phyloP scores from a whole-genome alignment of 2,797 vertebrate species.

The Fundulus diaphanus region DNA sequence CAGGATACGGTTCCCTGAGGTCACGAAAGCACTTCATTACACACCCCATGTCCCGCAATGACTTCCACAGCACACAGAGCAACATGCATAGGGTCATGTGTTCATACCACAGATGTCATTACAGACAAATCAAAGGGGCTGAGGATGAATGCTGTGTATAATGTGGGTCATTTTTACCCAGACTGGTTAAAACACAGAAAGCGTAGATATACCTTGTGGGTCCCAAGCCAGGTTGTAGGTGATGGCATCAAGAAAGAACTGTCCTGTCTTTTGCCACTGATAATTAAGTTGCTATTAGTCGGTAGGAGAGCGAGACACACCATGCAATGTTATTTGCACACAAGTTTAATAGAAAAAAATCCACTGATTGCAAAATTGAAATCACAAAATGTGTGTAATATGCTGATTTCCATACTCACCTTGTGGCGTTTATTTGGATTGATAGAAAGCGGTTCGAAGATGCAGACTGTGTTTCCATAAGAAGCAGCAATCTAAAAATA shows the following conservation, averaged over 20 bases:
- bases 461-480: slow-evolving; percentile 97
- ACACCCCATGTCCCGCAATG: slow-evolving; percentile 48
- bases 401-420: slow-evolving; percentile 49
- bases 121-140: slow-evolving; percentile 27
- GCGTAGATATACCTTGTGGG: slow-evolving; percentile 90
- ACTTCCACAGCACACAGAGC: slow-evolving; percentile 30
- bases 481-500: slow-evolving; percentile 95
- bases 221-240: slow-evolving; percentile 99
- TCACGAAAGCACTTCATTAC: slow-evolving; percentile 49
- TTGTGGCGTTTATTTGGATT: slow-evolving; percentile 88
- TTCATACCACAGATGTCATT: slow-evolving; percentile 46
- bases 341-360: slow-evolving; percentile 32
- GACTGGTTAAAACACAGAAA: slow-evolving; percentile 39
- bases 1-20: slow-evolving; percentile 91
- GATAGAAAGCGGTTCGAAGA: slow-evolving; percentile 93
- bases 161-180: slow-evolving; percentile 35
- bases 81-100: slow-evolving; percentile 38
- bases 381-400: neutral
- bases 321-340: slow-evolving; percentile 65
- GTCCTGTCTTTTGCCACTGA: slow-evolving; percentile 99
- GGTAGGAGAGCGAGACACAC: slow-evolving; percentile 62
- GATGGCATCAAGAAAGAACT: slow-evolving; percentile 96
- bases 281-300: slow-evolving; percentile 91
- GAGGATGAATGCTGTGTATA: slow-evolving; percentile 21
- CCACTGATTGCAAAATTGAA: slow-evolving; percentile 15